These are phyloP conservation scores for Lerema accius DNA, from an alignment of 1,140 invertebrate species.

Conservation along the genomic window DNA sequence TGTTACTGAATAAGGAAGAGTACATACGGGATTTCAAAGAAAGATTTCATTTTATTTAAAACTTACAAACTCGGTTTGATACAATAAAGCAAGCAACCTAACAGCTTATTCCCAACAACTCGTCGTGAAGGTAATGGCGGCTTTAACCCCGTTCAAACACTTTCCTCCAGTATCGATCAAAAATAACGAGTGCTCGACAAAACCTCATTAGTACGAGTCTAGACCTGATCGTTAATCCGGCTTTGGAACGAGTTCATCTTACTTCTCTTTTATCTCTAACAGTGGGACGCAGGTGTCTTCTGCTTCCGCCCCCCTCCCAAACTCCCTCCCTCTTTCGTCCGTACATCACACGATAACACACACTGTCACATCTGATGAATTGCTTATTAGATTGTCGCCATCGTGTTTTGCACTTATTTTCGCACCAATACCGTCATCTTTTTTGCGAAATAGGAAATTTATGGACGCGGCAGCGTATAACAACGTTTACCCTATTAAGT, in stretches of 20 bases:
- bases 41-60: neutral
- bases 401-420: conserved; percentile 57
- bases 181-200: conserved; percentile 53
- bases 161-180: conserved; percentile 50
- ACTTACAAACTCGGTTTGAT: neutral
- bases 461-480: conserved; percentile 31
- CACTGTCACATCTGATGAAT: conserved; percentile 73
- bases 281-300: conserved; percentile 64
- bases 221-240: conserved; percentile 65
- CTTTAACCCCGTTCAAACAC: conserved; percentile 28
- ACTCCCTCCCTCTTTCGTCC: conserved; percentile 19
- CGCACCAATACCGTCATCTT: conserved; percentile 46
- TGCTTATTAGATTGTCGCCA: conserved; percentile 67
- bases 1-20: too few species aligned
- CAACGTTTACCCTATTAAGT: conserved; percentile 45
- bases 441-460: conserved; percentile 43
- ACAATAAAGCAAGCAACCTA: conserved; percentile 16
- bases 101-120: conserved; percentile 17
- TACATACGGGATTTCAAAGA: too few species aligned
- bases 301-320: conserved; percentile 42
- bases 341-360: conserved; percentile 58
- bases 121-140: conserved; percentile 26
- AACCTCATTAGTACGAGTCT: conserved; percentile 66
- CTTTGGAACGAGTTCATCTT: conserved; percentile 63
- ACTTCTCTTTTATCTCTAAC: conserved; percentile 60